Conservation (phyloP, 1,140 invertebrate genomes). For the Monochamus saltuarius region DNA sequence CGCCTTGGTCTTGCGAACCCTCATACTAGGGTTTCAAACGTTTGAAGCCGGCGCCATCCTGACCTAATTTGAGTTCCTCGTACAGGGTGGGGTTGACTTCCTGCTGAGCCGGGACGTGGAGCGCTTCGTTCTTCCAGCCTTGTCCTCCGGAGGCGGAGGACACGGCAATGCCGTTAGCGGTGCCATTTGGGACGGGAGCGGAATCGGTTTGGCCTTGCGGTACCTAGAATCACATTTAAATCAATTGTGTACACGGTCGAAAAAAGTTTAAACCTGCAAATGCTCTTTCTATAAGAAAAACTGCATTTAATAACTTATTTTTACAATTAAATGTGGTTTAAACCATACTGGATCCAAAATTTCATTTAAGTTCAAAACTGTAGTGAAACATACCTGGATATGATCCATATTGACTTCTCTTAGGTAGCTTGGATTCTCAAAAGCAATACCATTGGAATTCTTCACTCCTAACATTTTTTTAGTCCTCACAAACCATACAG, state of each 20-base stretch:
- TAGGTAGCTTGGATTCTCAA: conserved; percentile 83
- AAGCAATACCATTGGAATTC: conserved; percentile 70
- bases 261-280: no score
- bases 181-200: conserved; percentile 41
- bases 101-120: conserved; percentile 50
- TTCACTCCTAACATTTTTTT: conserved; percentile 60
- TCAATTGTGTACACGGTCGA: no score
- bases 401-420: conserved; percentile 73
- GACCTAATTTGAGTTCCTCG: conserved; percentile 76
- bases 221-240: conserved; percentile 26
- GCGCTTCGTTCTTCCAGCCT: conserved; percentile 52
- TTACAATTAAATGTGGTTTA: no score
- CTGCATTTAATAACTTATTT: no score
- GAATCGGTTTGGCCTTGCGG: conserved; percentile 37
- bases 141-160: conserved; percentile 48
- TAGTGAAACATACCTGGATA: conserved; percentile 58
- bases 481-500: conserved; percentile 66
- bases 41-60: conserved; percentile 76
- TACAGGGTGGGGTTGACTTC: conserved; percentile 75
- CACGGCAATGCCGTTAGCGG: conserved; percentile 47
- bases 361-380: no score
- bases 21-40: conserved; percentile 60
- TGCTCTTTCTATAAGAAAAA: no score
- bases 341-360: no score
- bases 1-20: conserved; percentile 22